phyloP scores from a whole-genome alignment of 2,113 vertebrate species.

The Hyla sarda region DNA sequence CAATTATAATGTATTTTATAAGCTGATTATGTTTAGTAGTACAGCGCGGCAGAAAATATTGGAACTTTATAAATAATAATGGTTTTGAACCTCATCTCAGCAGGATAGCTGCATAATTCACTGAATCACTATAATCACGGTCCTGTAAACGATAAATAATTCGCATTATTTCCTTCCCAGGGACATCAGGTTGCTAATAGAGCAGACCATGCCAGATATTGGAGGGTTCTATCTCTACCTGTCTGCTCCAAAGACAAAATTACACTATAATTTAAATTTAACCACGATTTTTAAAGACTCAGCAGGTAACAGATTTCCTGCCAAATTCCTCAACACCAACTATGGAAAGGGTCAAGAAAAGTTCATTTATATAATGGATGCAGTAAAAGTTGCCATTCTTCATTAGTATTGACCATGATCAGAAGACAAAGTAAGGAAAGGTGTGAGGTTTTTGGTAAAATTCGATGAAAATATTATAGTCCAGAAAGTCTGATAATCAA shows the following conservation, averaged over 20 bases:
- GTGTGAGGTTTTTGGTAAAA: too few relatives aligned
- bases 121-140: slow-evolving; percentile 1
- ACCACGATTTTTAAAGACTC: not conserved
- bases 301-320: not conserved
- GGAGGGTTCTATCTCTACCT: not conserved
- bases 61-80: slow-evolving; percentile 14
- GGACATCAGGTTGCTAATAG: not conserved
- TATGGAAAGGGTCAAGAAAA: too few relatives aligned
- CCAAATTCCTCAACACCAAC: too few relatives aligned
- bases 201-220: not conserved
- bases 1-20: not conserved
- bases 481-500: too few relatives aligned
- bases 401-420: too few relatives aligned
- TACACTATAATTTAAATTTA: not conserved
- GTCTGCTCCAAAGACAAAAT: not conserved
- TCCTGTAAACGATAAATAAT: slow-evolving; percentile 9
- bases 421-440: too few relatives aligned
- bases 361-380: too few relatives aligned
- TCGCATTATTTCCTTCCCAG: not conserved
- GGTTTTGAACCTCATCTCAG: not conserved
- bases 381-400: too few relatives aligned
- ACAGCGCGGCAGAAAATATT: not conserved
- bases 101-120: not conserved
- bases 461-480: too few relatives aligned
- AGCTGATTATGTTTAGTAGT: not conserved